Evolutionary conservation across 2,113 vertebrate genomes (phyloP).

Genomic region (Otus sunia): DNA sequence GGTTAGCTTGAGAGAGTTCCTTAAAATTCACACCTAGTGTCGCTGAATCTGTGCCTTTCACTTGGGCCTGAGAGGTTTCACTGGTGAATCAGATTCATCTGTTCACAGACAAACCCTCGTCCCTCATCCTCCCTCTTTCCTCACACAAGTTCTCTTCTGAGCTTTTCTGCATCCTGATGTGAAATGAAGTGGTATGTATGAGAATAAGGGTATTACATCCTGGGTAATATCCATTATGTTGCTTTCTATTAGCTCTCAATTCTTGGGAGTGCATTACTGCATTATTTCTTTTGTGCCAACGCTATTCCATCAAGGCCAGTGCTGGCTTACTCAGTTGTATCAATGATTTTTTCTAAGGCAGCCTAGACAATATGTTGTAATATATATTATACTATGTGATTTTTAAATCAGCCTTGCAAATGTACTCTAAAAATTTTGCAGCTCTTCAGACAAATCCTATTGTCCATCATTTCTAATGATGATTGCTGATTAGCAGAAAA

Average conservation of each 20-base stretch:
- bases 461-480: not conserved
- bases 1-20: not conserved
- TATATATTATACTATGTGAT: not conserved
- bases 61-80: not conserved
- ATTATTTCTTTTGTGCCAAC: constrained; percentile 32
- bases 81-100: not conserved
- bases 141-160: constrained; percentile 5
- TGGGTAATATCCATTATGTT: constrained; percentile 35
- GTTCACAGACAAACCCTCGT: not conserved
- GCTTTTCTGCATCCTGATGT: not conserved
- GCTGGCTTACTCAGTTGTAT: constrained; percentile 18
- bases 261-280: constrained; percentile 30
- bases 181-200: constrained; percentile 10
- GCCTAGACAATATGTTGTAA: constrained; percentile 16
- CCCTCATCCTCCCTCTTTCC: not conserved
- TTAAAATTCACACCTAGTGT: not conserved
- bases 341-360: not conserved
- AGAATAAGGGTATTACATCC: constrained; percentile 37
- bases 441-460: not conserved
- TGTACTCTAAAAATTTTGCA: not conserved
- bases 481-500: constrained; percentile 12
- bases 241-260: constrained; percentile 40
- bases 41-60: not conserved
- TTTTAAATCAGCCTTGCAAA: constrained; percentile 38
- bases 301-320: constrained; percentile 31